Percentiles rank a stretch among this genome's conserved stretches.
Conservation (phyloP, 2,888 invertebrate species). For the Hemithea aestivaria region DNA sequence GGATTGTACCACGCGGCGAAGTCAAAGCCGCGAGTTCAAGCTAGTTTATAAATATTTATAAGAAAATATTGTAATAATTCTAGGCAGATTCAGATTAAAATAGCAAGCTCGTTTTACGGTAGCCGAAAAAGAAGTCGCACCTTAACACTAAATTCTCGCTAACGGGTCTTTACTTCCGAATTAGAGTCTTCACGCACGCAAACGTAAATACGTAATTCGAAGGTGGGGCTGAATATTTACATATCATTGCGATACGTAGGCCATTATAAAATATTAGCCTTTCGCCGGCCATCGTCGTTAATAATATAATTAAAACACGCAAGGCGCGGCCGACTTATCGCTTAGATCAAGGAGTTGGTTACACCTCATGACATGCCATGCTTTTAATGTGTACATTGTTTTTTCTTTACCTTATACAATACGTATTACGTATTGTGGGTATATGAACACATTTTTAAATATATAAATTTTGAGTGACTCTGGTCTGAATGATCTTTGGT, state of each 20-base stretch:
- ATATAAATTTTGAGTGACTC: no score
- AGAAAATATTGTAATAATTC: no score
- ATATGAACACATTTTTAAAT: no score
- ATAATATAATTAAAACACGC: slow-evolving; percentile 79
- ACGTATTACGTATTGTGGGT: neutral
- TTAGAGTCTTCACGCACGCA: slow-evolving; percentile 70
- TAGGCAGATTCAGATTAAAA: no score
- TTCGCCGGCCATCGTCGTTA: slow-evolving; percentile 70
- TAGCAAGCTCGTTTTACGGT: no score
- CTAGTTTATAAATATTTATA: no score
- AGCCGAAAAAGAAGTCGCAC: slow-evolving; percentile 57
- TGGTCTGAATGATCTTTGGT: no score
- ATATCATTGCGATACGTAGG: slow-evolving; percentile 75
- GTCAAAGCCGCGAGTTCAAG: no score
- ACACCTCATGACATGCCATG: slow-evolving; percentile 27
- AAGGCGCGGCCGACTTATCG: slow-evolving; percentile 72
- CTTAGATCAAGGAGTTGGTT: slow-evolving; percentile 59
- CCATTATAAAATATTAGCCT: slow-evolving; percentile 77
- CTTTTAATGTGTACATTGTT: slow-evolving; percentile 25
- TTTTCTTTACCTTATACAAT: slow-evolving; percentile 12
- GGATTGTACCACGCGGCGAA: no score
- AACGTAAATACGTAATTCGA: slow-evolving; percentile 58
- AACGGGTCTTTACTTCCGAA: slow-evolving; percentile 71
- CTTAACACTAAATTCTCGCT: slow-evolving; percentile 60
- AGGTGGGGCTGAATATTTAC: slow-evolving; percentile 73